Conservation (phyloP, 2,113 vertebrate species). For the Anser cygnoides region DNA sequence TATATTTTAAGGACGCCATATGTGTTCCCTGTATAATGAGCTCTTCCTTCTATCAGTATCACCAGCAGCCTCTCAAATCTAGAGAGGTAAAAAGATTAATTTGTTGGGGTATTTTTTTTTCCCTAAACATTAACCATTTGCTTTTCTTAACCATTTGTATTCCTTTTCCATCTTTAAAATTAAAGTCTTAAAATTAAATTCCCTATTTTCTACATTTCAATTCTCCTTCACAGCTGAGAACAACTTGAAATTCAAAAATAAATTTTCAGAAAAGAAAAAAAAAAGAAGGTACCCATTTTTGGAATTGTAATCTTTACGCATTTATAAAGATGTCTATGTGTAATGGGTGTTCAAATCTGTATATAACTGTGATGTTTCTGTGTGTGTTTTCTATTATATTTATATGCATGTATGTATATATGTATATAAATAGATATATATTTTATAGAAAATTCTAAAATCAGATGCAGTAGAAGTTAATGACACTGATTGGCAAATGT, state of each 20-base stretch:
- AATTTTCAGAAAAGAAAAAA: not conserved
- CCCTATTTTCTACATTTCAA: not conserved
- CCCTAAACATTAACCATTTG: not conserved
- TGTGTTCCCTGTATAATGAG: conserved; percentile 51
- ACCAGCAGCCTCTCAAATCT: not conserved
- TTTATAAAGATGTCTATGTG: not conserved
- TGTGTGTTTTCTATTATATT: not conserved
- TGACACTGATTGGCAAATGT: not conserved
- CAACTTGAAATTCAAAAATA: not conserved
- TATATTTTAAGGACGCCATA: conserved; percentile 59
- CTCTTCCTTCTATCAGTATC: not conserved
- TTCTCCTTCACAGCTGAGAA: not conserved
- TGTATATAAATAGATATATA: not conserved
- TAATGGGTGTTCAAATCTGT: not conserved
- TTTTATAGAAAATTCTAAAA: not conserved
- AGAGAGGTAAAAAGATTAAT: conserved; percentile 13
- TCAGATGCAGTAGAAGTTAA: not conserved
- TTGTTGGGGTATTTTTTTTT: not conserved
- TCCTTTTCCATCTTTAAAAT: not conserved
- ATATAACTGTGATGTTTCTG: rapidly evolving
- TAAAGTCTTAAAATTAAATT: not conserved
- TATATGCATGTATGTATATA: rapidly evolving
- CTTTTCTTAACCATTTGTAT: not conserved
- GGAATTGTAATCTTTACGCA: not conserved
- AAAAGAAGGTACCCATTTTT: not conserved